These are phyloP conservation scores for Cheiracanthium punctorium DNA, from an alignment of 2,888 invertebrate genomes.

Conservation along the genomic window DNA sequence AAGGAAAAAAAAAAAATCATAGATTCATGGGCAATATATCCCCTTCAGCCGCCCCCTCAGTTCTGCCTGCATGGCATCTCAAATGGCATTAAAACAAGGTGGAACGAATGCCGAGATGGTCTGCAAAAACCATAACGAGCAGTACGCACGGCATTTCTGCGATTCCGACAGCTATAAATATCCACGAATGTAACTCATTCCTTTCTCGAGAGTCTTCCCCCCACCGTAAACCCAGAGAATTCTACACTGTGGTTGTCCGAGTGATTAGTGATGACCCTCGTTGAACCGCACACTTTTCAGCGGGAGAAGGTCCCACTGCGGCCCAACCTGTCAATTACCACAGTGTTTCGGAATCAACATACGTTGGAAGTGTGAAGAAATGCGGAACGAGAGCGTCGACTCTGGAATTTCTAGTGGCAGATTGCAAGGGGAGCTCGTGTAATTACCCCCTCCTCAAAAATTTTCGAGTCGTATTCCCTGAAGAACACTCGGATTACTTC, in stretches of 20 bases:
- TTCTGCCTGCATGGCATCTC: not conserved
- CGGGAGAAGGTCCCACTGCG: not conserved
- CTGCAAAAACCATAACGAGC: not conserved
- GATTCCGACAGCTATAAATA: not conserved
- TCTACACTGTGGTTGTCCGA: constrained; percentile 26
- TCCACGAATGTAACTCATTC: not conserved
- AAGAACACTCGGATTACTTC: too few relatives aligned
- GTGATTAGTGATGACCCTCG: constrained; percentile 51
- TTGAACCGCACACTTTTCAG: constrained; percentile 47
- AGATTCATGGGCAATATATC: too few relatives aligned
- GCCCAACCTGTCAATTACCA: constrained; percentile 4
- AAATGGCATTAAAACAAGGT: not conserved
- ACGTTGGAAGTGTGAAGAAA: not conserved
- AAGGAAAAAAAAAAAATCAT: too few relatives aligned
- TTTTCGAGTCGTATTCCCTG: too few relatives aligned
- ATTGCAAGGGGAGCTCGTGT: not conserved
- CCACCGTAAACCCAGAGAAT: constrained; percentile 39
- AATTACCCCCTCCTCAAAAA: not conserved
- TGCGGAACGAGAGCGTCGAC: not conserved
- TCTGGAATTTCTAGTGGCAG: not conserved
- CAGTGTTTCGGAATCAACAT: not conserved
- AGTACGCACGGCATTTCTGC: not conserved
- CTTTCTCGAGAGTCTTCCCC: not conserved
- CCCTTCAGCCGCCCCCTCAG: not conserved
- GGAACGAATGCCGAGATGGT: not conserved